These are phyloP conservation scores for Corvus moneduloides DNA, from an alignment of 2,113 vertebrate species.

Conservation along the genomic window DNA sequence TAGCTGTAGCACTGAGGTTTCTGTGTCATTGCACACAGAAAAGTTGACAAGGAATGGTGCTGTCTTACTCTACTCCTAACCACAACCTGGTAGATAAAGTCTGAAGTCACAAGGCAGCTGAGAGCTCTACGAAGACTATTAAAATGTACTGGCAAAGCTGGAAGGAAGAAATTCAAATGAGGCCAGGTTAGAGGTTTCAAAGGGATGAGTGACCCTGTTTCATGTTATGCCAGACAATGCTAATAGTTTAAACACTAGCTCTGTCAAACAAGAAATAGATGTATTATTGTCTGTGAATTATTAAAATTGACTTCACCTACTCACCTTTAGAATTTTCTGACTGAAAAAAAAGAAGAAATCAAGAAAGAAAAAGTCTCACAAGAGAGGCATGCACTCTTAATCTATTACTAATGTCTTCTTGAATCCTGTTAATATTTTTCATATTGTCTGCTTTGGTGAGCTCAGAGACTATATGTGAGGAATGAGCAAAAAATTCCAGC, in stretches of 20 bases:
- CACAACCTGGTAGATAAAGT: conserved; percentile 12
- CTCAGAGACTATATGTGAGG: conserved; percentile 9
- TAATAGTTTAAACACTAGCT: conserved; percentile 22
- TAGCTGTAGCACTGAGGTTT: background rate
- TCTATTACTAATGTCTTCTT: conserved; percentile 33
- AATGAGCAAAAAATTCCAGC: conserved; percentile 44
- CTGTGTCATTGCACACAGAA: background rate
- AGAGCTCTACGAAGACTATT: conserved; percentile 1
- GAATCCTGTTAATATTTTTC: conserved; percentile 50
- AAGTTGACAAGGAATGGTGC: background rate
- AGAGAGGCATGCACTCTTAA: conserved; percentile 22
- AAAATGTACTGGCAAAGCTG: conserved; percentile 41
- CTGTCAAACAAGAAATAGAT: conserved; percentile 56
- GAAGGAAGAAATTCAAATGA: conserved; percentile 20
- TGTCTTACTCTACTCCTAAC: background rate
- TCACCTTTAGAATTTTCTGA: background rate
- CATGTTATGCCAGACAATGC: conserved; percentile 40
- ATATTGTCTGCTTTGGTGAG: conserved; percentile 40
- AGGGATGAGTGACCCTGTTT: conserved; percentile 24
- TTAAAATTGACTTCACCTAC: conserved; percentile 25
- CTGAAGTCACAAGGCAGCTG: conserved; percentile 33
- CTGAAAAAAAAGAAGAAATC: background rate
- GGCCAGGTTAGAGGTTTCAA: conserved; percentile 38
- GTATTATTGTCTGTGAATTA: conserved; percentile 28
- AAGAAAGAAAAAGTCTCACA: background rate